Evolutionary conservation across 2,888 invertebrate genomes (phyloP).

Genomic region (Spodoptera exigua): DNA sequence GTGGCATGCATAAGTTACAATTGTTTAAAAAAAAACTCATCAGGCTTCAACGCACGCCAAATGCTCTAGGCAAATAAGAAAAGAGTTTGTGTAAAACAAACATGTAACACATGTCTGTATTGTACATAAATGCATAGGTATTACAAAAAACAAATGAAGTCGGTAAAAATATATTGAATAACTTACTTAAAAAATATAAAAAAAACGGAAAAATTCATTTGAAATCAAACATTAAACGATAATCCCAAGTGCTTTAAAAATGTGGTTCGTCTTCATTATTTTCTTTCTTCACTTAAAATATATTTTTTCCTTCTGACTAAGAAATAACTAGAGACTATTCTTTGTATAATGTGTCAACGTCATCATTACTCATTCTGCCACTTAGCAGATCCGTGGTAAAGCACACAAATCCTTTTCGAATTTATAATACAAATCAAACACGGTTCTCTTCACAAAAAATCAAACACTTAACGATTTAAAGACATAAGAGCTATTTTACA

Average conservation of each 20-base stretch:
- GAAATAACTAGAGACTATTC: slow-evolving; percentile 16
- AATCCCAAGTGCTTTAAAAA: background rate
- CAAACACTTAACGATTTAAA: background rate
- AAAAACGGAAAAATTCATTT: slow-evolving; percentile 1
- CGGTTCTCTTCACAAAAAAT: background rate
- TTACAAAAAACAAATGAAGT: background rate
- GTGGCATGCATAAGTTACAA: too few relatives aligned
- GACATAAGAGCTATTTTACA: slow-evolving; percentile 21
- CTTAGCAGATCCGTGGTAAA: slow-evolving; percentile 66
- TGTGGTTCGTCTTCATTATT: slow-evolving; percentile 7
- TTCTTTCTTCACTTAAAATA: background rate
- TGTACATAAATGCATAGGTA: too few relatives aligned
- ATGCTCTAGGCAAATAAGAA: too few relatives aligned
- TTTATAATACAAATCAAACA: slow-evolving; percentile 45
- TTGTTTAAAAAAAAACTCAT: too few relatives aligned
- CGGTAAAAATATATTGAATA: too few relatives aligned
- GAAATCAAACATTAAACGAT: background rate
- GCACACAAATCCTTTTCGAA: slow-evolving; percentile 51
- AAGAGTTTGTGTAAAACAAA: too few relatives aligned
- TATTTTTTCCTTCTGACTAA: slow-evolving; percentile 10
- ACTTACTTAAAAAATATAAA: background rate
- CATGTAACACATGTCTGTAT: too few relatives aligned
- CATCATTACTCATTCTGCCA: slow-evolving; percentile 72
- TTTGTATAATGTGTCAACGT: slow-evolving; percentile 67
- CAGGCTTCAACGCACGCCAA: too few relatives aligned